Conservation (phyloP, 1,140 invertebrate species). For the Ctenoplectra terminalis region DNA sequence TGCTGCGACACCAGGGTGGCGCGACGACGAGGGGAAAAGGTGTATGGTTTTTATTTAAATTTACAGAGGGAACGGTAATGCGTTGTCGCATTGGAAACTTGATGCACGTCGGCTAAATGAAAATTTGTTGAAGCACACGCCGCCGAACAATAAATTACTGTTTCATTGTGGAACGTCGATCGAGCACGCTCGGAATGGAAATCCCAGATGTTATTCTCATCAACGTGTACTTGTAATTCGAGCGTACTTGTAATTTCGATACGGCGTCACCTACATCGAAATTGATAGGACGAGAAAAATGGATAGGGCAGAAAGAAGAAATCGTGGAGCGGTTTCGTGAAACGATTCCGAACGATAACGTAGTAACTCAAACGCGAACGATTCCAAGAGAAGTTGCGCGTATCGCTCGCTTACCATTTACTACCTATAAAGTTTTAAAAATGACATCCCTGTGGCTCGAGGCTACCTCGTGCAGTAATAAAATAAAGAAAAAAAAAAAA, state of each 20-base stretch:
- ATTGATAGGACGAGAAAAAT: not conserved
- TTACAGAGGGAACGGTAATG: slow-evolving; percentile 24
- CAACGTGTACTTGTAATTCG: slow-evolving; percentile 16
- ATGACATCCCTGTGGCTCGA: slow-evolving; percentile 13
- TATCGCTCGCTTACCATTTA: slow-evolving; percentile 30
- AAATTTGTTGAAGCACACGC: slow-evolving; percentile 53
- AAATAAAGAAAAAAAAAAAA: not conserved
- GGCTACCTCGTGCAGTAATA: not conserved
- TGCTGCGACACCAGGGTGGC: too few relatives aligned
- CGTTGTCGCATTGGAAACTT: slow-evolving; percentile 51
- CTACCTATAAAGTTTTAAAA: slow-evolving; percentile 38
- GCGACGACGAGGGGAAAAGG: not conserved
- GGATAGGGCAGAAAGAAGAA: rapidly evolving
- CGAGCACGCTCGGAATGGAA: slow-evolving; percentile 34
- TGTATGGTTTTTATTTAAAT: slow-evolving; percentile 47
- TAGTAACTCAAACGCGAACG: not conserved
- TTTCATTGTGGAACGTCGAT: slow-evolving; percentile 29
- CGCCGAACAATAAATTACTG: slow-evolving; percentile 49
- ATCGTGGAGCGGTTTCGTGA: too few relatives aligned
- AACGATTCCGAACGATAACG: not conserved
- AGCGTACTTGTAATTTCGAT: not conserved
- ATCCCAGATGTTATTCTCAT: slow-evolving; percentile 15
- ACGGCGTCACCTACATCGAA: not conserved
- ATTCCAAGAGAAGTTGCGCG: not conserved
- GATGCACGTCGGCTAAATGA: slow-evolving; percentile 59